Conservation (phyloP, 2,888 invertebrate genomes). For the Drosophila prostipennis region DNA sequence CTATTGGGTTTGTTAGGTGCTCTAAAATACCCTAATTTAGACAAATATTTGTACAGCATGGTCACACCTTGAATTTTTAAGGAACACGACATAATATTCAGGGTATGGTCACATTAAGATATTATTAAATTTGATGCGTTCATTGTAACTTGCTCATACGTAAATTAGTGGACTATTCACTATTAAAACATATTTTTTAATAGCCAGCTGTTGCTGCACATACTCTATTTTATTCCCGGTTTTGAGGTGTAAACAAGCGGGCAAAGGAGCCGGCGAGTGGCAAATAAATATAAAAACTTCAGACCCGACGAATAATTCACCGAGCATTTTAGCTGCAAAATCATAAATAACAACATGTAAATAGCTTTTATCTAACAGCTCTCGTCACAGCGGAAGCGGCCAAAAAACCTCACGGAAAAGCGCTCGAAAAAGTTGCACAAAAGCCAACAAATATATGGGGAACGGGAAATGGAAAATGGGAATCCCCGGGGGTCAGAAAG, state of each 20-base stretch:
- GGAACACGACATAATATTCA: no score
- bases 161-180: no score
- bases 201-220: constrained; percentile 49
- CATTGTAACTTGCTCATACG: no score
- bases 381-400: constrained; percentile 74
- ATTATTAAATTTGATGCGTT: no score
- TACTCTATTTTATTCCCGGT: constrained; percentile 22
- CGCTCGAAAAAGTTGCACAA: constrained; percentile 61
- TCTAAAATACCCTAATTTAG: no score
- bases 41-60: no score
- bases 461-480: not conserved
- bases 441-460: constrained; percentile 30
- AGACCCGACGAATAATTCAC: constrained; percentile 60
- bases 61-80: no score
- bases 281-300: constrained; percentile 28
- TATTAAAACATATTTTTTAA: not conserved
- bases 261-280: constrained; percentile 23
- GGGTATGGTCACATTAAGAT: no score
- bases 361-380: constrained; percentile 80
- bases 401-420: constrained; percentile 49
- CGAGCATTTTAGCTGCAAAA: constrained; percentile 77
- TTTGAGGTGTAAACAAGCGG: constrained; percentile 37
- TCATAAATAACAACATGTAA: constrained; percentile 80
- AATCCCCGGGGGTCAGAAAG: constrained; percentile 5
- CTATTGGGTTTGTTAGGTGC: no score